Evolutionary conservation across 2,888 invertebrate genomes (phyloP).

Genomic region (Nymphalis c-album): DNA sequence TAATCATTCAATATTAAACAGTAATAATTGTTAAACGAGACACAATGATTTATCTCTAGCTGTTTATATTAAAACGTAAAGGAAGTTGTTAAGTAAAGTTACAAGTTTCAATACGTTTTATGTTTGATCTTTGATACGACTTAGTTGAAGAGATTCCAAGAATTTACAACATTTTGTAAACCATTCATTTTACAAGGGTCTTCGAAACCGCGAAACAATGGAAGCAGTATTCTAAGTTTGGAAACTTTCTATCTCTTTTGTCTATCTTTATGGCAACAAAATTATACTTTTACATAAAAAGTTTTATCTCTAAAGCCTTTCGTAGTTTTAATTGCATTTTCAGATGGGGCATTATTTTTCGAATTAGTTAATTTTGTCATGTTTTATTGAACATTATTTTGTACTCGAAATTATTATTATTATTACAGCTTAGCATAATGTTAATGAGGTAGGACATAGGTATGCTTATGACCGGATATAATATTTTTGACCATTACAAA

Average conservation of each 20-base stretch:
- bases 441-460: too few species aligned
- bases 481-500: too few species aligned
- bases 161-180: constrained; percentile 30
- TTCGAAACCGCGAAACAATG: constrained; percentile 25
- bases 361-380: background rate
- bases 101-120: constrained; percentile 23
- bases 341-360: constrained; percentile 7
- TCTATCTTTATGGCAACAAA: constrained; percentile 22
- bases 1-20: background rate
- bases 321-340: constrained; percentile 19
- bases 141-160: constrained; percentile 26
- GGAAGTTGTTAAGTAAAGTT: constrained; percentile 21
- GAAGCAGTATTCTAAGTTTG: constrained; percentile 24
- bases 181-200: constrained; percentile 26
- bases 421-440: too few species aligned
- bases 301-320: constrained; percentile 16
- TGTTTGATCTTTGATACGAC: constrained; percentile 28
- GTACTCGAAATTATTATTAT: too few species aligned
- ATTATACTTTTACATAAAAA: constrained; percentile 26
- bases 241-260: constrained; percentile 23
- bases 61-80: background rate
- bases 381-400: background rate
- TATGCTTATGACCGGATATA: too few species aligned
- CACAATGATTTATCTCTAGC: background rate
- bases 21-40: background rate